Percentiles rank a stretch among this genome's conserved stretches.
Evolutionary conservation across 2,797 vertebrate genomes (phyloP).

Genomic region (Cheirogaleus major): DNA sequence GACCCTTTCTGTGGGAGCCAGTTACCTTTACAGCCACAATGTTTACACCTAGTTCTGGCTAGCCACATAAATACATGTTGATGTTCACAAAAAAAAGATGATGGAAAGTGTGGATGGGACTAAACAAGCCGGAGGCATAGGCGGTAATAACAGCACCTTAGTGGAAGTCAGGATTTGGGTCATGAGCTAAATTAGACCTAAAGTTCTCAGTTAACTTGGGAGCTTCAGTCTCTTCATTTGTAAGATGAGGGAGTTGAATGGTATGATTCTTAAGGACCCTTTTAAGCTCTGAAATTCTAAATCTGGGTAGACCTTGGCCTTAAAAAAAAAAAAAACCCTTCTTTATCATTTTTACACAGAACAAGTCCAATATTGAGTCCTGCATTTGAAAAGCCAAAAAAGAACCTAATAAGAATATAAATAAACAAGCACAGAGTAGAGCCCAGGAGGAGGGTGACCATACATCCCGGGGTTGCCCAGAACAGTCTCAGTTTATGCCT

Average conservation of each 20-base stretch:
- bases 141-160: not conserved
- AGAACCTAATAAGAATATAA: not conserved
- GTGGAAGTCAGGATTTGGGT: not conserved
- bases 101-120: not conserved
- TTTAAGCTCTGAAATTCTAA: conserved; percentile 27
- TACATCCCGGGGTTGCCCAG: not conserved
- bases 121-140: not conserved
- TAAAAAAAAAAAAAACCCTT: not conserved
- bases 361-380: not conserved
- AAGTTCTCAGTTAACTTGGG: not conserved
- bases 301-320: not conserved
- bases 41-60: not conserved
- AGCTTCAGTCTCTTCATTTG: not conserved
- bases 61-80: not conserved
- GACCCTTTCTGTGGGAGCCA: not conserved
- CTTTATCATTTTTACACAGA: not conserved
- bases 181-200: not conserved
- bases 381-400: not conserved
- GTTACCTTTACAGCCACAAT: not conserved
- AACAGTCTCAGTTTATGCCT: not conserved
- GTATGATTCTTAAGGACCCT: not conserved
- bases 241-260: not conserved
- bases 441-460: not conserved
- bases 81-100: not conserved
- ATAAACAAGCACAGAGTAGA: not conserved